phyloP scores from a whole-genome alignment of 2,113 vertebrate genomes.

The Setophaga coronata region DNA sequence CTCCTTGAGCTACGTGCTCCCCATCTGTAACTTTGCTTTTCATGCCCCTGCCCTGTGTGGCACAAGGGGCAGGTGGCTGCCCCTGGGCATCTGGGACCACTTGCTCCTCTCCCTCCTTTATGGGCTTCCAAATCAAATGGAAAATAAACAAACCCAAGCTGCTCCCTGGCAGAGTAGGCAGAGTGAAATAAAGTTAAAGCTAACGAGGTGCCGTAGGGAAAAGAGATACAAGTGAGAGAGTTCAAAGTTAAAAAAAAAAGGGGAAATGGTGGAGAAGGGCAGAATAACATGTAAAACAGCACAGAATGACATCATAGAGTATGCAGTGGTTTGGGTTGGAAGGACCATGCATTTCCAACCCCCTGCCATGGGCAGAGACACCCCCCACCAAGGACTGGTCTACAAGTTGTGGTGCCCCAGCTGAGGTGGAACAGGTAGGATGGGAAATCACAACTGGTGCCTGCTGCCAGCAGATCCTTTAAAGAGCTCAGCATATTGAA shows the following conservation, averaged over 20 bases:
- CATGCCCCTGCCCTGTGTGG: rapidly evolving
- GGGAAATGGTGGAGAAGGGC: neutral
- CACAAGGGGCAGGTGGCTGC: neutral
- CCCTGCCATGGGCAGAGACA: neutral
- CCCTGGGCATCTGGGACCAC: rapidly evolving
- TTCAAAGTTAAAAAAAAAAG: neutral
- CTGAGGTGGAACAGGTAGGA: neutral
- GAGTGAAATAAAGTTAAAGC: neutral
- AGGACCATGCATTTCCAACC: neutral
- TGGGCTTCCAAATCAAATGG: neutral
- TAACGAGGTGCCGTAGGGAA: neutral
- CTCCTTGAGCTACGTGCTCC: neutral
- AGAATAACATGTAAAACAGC: neutral
- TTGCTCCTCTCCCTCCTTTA: neutral
- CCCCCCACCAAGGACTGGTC: neutral
- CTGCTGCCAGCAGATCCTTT: neutral
- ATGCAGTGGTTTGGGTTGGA: neutral
- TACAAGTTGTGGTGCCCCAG: neutral
- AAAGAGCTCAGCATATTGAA: neutral
- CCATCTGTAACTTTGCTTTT: neutral
- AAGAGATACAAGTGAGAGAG: neutral
- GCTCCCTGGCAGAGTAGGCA: neutral
- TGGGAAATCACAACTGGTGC: neutral
- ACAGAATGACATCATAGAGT: neutral
- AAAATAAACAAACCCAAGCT: neutral